Evolutionary conservation across 2,797 vertebrate species (phyloP).

Genomic region (Ctenopoma multispine): DNA sequence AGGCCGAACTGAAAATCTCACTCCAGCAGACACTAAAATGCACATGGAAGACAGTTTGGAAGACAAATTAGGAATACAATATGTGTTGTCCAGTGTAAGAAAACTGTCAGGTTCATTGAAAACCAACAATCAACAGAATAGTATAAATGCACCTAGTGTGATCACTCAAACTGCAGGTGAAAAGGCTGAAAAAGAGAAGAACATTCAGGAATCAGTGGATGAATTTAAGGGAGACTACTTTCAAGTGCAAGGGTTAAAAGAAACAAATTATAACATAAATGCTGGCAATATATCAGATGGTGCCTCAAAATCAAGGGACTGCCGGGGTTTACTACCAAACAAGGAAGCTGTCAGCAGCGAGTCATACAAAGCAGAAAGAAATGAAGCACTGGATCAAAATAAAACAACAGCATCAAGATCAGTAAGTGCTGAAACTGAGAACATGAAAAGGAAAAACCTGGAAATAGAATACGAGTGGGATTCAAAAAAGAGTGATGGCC

Average conservation of each 20-base stretch:
- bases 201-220: constrained; percentile 10
- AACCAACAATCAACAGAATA: constrained; percentile 37
- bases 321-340: constrained; percentile 34
- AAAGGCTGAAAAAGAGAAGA: constrained; percentile 22
- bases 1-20: constrained; percentile 13
- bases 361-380: constrained; percentile 31
- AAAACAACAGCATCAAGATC: constrained; percentile 43
- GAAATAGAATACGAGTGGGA: constrained; percentile 29
- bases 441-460: constrained; percentile 36
- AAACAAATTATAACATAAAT: constrained; percentile 31
- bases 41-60: constrained; percentile 29
- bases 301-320: constrained; percentile 42
- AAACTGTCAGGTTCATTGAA: constrained; percentile 54
- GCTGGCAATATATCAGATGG: constrained; percentile 13
- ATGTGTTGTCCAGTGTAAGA: constrained; percentile 50
- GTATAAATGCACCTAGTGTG: constrained; percentile 13
- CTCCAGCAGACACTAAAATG: constrained; percentile 28
- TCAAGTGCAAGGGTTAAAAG: constrained; percentile 69
- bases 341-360: constrained; percentile 33
- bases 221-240: constrained; percentile 71
- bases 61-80: constrained; percentile 41
- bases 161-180: constrained; percentile 20
- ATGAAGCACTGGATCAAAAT: constrained; percentile 46
- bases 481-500: constrained; percentile 42
- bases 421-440: constrained; percentile 39